These are phyloP conservation scores for Trogon surrucura DNA, from an alignment of 2,113 vertebrate genomes.

Conservation along the genomic window DNA sequence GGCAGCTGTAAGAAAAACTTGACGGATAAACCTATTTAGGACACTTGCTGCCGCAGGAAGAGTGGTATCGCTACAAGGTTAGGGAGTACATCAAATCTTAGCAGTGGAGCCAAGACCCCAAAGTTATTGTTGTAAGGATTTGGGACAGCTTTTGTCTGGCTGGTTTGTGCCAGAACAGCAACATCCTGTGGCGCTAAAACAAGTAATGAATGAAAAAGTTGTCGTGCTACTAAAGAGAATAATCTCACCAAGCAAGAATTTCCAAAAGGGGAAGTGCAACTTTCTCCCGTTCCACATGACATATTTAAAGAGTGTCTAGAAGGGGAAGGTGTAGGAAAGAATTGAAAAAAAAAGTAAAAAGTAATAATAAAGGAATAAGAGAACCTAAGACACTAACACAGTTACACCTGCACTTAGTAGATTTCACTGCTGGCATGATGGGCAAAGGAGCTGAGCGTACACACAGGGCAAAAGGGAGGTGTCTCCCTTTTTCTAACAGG, in stretches of 20 bases:
- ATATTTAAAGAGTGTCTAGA: not conserved
- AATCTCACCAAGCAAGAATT: not conserved
- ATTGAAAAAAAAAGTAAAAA: not conserved
- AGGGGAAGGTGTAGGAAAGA: not conserved
- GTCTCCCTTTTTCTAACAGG: not conserved
- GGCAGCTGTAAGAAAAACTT: not conserved
- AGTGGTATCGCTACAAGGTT: fast-evolving
- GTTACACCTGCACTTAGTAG: not conserved
- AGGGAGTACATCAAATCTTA: not conserved
- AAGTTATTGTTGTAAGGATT: not conserved
- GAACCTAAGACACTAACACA: not conserved
- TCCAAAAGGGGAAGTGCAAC: slow-evolving; percentile 15
- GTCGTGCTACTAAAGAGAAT: not conserved
- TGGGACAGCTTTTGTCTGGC: not conserved
- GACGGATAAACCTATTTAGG: fast-evolving
- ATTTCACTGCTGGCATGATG: not conserved
- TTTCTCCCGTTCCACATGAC: not conserved
- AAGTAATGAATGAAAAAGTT: fast-evolving
- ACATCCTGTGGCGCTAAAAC: not conserved
- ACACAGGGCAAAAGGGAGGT: not conserved
- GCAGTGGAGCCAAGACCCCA: fast-evolving
- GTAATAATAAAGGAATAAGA: not conserved
- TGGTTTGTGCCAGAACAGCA: too few species aligned
- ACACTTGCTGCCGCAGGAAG: not conserved
- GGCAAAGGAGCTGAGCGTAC: not conserved